Base-by-base conservation (phyloP, 2,888 invertebrate species). In the Drosophila mercatorum region DNA sequence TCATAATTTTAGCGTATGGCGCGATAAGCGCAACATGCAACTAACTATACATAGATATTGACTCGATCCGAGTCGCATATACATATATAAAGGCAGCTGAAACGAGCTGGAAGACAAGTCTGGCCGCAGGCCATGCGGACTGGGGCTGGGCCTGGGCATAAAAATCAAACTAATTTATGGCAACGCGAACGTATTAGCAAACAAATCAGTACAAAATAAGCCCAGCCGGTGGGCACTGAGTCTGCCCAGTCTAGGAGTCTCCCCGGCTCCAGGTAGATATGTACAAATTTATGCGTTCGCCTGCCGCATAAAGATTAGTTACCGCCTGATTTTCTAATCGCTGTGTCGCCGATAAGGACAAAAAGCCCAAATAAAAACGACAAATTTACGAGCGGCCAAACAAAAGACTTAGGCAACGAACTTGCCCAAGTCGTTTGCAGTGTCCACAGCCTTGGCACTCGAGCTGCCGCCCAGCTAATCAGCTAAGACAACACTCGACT, bases 191-290 rank as follows among this genome's bases (percentile, higher is more conserved):
- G 80, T 90, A 89, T 90, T 89, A 88, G 90, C 83, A 90, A 90
- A 81, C 90, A 84, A 85, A 90, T 90, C 87, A 90, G 90, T 90
- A 89, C 91, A 90, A 90, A 88, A 89, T 90, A 90, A 90, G 86
- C 77, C 80, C 75, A 78, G 64, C 72, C 81, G 49, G 61, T 65
- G 80, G 80, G 68, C 80, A 77, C 49, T 26, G 36, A 8, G 34
- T 34, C 34, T 2, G 10, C 34, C 10, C 26, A 26, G 38, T 14
- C 47, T 5, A 0, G 6, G 28, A 28, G 53, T 40, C 38, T 8
- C 3, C n/a, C n/a, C n/a, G 36, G 51, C 6, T 26, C 31, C 17
- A 14, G 26, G 53, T 26, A 68, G 72, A 72, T 65, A 73, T 59
- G 68, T 57, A 31, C 61, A 62, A 82, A 88, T 90, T 90, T 88